Conservation (phyloP, 1,140 invertebrate genomes). For the Diachasma alloeum region DNA sequence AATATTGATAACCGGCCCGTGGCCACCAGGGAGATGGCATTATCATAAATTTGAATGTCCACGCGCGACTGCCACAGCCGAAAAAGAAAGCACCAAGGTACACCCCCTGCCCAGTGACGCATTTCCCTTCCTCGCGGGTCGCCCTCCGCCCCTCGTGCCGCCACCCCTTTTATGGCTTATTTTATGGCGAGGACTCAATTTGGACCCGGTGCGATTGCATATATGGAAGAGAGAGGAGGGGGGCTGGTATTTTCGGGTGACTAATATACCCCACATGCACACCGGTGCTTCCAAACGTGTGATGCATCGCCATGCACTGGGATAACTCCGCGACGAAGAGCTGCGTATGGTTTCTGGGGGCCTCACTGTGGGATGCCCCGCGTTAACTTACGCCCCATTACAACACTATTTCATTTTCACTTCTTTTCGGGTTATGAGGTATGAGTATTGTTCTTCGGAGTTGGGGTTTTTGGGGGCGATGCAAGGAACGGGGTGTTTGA, state of each 20-base stretch:
- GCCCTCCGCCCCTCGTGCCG: conserved; percentile 32
- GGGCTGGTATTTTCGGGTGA: conserved; percentile 33
- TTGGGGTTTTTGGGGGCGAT: no score
- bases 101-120: conserved; percentile 34
- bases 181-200: conserved; percentile 65
- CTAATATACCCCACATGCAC: conserved; percentile 48
- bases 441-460: background rate
- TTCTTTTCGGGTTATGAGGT: background rate
- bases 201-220: conserved; percentile 30
- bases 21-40: conserved; percentile 45
- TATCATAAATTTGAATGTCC: conserved; percentile 64
- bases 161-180: conserved; percentile 57
- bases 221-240: background rate
- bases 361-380: conserved; percentile 46
- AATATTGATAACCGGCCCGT: conserved; percentile 57
- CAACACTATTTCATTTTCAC: conserved; percentile 24
- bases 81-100: conserved; percentile 5
- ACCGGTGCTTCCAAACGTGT: conserved; percentile 44
- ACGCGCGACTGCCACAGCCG: conserved; percentile 29
- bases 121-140: conserved; percentile 35
- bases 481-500: no score
- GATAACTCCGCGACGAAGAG: conserved; percentile 2
- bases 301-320: conserved; percentile 45
- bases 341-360: background rate
- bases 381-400: conserved; percentile 48